Evolutionary conservation across 2,797 vertebrate genomes (phyloP).

Genomic region (Tapera naevia): DNA sequence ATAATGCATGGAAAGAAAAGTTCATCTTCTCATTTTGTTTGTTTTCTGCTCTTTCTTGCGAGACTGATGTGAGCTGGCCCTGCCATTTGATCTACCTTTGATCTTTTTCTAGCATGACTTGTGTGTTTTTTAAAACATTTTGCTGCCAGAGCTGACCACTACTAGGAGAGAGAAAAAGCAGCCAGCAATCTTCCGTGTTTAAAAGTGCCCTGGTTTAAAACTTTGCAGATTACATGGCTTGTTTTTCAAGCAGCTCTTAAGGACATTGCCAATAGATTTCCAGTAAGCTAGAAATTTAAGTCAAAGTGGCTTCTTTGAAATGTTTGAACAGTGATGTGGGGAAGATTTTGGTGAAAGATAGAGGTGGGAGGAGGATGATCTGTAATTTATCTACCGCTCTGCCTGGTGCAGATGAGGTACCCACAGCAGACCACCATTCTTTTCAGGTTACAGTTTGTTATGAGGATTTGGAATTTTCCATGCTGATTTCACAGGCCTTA

Average conservation of each 20-base stretch:
- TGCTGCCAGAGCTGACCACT: slow-evolving; percentile 18
- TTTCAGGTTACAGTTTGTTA: not conserved
- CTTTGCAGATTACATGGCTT: slow-evolving; percentile 55
- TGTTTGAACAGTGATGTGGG: not conserved
- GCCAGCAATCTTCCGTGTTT: slow-evolving; percentile 20
- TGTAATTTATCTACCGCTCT: not conserved
- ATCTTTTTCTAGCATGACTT: slow-evolving; percentile 27
- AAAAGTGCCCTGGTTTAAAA: slow-evolving; percentile 50
- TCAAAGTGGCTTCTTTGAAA: slow-evolving; percentile 44
- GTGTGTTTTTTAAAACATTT: slow-evolving; percentile 12
- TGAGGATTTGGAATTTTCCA: not conserved
- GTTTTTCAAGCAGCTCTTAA: slow-evolving; percentile 42
- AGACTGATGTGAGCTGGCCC: not conserved
- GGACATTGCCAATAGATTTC: slow-evolving; percentile 59
- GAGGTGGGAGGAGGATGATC: not conserved
- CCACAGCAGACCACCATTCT: not conserved
- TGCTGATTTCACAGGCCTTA: not conserved
- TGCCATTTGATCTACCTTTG: slow-evolving; percentile 16
- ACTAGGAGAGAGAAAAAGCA: slow-evolving; percentile 2
- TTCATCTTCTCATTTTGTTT: slow-evolving; percentile 11
- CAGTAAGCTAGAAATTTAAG: slow-evolving; percentile 66
- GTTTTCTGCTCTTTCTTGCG: slow-evolving; percentile 21
- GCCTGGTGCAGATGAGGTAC: not conserved
- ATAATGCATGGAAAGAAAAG: not conserved
- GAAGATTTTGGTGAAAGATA: not conserved